These are phyloP conservation scores for Tridacna crocea DNA, from an alignment of 2,888 invertebrate species.

Conservation along the genomic window DNA sequence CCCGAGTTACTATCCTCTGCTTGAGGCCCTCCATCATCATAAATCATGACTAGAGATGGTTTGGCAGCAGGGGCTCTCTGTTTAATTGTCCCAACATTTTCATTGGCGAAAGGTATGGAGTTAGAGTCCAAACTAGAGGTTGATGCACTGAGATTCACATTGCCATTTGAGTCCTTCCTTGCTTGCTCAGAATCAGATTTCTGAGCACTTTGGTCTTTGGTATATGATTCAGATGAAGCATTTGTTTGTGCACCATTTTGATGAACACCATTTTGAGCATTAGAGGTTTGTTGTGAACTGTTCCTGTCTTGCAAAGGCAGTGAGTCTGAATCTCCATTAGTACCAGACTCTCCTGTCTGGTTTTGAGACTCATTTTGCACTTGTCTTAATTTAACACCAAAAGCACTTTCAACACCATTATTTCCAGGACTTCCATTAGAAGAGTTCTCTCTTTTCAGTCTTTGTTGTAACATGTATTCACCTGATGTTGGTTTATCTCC, in stretches of 20 bases:
- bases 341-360: conserved; percentile 46
- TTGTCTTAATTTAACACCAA: conserved; percentile 65
- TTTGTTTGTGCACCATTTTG: conserved; percentile 30
- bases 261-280: conserved; percentile 64
- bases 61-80: conserved; percentile 87
- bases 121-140: conserved; percentile 96
- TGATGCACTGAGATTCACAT: conserved; percentile 74
- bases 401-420: conserved; percentile 59
- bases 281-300: conserved; percentile 19
- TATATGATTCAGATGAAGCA: conserved; percentile 30
- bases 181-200: conserved; percentile 40
- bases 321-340: neutral
- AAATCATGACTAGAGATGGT: conserved; percentile 76
- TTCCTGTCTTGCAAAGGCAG: neutral
- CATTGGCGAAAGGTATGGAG: conserved; percentile 95
- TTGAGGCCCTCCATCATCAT: conserved; percentile 64
- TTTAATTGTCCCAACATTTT: conserved; percentile 99
- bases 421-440: conserved; percentile 51
- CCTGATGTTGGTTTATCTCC: conserved; percentile 64
- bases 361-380: conserved; percentile 51
- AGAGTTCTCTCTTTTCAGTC: conserved; percentile 61
- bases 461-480: conserved; percentile 67
- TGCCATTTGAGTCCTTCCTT: conserved; percentile 63
- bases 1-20: conserved; percentile 35
- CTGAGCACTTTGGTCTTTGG: conserved; percentile 39